Evolutionary conservation across 2,888 invertebrate species (phyloP), one percentile per base, ranked within the genome.

Genomic region (Meiosimyza platycephala): DNA sequence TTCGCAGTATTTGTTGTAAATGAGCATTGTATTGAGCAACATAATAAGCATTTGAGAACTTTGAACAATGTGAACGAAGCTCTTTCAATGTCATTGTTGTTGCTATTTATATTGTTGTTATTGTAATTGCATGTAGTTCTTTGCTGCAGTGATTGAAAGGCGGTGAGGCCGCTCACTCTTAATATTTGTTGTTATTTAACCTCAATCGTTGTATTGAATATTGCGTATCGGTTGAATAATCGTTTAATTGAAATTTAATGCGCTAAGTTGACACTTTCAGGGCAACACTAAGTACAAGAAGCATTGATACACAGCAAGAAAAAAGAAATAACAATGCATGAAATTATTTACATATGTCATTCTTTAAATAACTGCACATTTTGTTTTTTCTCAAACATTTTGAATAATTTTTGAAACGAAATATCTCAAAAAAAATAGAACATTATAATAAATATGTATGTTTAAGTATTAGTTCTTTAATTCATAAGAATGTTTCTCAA

Each of bases 81-180:
- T 71, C 66, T 75, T 73, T 72, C 77, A 77, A 75, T 77, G 77
- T 75, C 76, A 77, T 60, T 75, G 71, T 57, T 71, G 18, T 22
- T 68, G 33, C 54, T 57, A 13, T 9, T 59, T 33, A n/a, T 55
- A n/a, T 72, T 57, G 51, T 71, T 59, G 60, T 59, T 51, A 33
- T 70, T 66, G 60, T 75, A 51, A n/a, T 59, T 71, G 57, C 59
- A 4, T 64, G 57, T 9, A 40, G 6, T 9, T 50, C 47, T 28
- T 57, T 13, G 16, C 51, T 33, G 15, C 59, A 16, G 16, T 69
- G 40, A 51, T 52, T 48, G 15, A 33, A 28, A 47, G 51, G 22
- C 54, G 16, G 11, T 55, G 64, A 71, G 40, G 16, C 47, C 57
- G 40, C 72, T 60, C 50, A 63, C 28, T 74, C 47, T n/a, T 9